Evolutionary conservation across 2,888 invertebrate genomes (phyloP).

Genomic region (Ommatoiulus sabulosus): DNA sequence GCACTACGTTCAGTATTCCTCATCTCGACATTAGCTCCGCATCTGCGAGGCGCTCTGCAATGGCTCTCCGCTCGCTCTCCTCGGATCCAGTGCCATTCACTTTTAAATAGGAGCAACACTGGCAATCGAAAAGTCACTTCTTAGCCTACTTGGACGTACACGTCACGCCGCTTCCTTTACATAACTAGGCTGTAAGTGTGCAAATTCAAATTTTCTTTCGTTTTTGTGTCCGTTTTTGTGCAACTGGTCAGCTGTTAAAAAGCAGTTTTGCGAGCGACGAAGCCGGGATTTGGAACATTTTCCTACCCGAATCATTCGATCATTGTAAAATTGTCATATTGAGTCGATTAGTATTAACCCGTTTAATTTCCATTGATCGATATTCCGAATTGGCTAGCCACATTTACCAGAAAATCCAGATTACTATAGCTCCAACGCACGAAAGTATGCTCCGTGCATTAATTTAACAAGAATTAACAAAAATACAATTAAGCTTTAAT

Average conservation of each 20-base stretch:
- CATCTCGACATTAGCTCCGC: not conserved
- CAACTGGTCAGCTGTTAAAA: not conserved
- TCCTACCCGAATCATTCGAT: no score
- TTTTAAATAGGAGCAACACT: slow-evolving; percentile 36
- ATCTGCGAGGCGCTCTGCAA: not conserved
- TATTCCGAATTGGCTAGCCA: no score
- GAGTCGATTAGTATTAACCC: no score
- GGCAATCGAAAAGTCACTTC: slow-evolving; percentile 35
- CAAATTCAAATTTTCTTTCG: not conserved
- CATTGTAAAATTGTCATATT: no score
- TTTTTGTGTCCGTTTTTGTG: not conserved
- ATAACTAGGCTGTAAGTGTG: slow-evolving; percentile 36
- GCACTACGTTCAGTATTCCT: not conserved
- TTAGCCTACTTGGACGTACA: not conserved
- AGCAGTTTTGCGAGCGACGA: no score
- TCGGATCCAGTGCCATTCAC: not conserved
- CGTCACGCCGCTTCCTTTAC: slow-evolving; percentile 31
- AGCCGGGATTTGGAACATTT: no score
- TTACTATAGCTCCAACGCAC: no score
- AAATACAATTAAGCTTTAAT: not conserved
- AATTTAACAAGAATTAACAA: not conserved
- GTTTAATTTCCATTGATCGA: no score
- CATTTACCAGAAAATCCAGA: no score
- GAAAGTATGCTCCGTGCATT: not conserved
- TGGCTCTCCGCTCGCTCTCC: not conserved